Conservation (phyloP, 2,797 vertebrate genomes). For the Apogon hyalosoma region DNA sequence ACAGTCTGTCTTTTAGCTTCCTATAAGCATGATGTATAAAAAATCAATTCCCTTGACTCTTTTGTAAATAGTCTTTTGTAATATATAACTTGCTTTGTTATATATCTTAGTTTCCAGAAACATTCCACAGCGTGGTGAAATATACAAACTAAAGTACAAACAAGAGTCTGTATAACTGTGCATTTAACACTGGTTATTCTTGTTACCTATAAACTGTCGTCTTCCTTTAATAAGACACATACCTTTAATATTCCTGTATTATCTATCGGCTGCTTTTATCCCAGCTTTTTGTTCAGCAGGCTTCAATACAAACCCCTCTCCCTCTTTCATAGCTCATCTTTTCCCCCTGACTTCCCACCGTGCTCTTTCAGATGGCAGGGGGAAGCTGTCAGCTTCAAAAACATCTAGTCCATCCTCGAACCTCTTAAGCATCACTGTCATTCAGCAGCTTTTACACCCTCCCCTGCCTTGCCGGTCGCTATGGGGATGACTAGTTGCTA, state of each 20-base stretch:
- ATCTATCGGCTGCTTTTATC: slow-evolving; percentile 63
- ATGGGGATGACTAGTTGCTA: too few relatives aligned
- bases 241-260: slow-evolving; percentile 46
- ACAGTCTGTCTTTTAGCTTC: too few relatives aligned
- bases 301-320: slow-evolving; percentile 51
- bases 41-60: too few relatives aligned
- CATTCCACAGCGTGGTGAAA: too few relatives aligned
- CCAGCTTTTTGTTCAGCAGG: slow-evolving; percentile 55
- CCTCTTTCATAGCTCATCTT: slow-evolving; percentile 57
- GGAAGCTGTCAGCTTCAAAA: slow-evolving; percentile 79
- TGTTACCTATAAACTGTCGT: slow-evolving; percentile 25
- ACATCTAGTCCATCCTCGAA: slow-evolving; percentile 62
- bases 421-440: slow-evolving; percentile 69
- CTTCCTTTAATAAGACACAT: slow-evolving; percentile 24
- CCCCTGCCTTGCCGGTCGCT: not conserved
- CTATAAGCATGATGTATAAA: too few relatives aligned
- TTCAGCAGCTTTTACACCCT: slow-evolving; percentile 27
- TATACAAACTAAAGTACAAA: too few relatives aligned
- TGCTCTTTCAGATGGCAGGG: slow-evolving; percentile 65
- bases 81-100: too few relatives aligned
- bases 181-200: slow-evolving; percentile 31
- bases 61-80: too few relatives aligned
- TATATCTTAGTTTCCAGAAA: too few relatives aligned
- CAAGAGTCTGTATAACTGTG: not conserved
- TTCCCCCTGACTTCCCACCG: slow-evolving; percentile 56